Evolutionary conservation across 2,888 invertebrate species (phyloP), one percentile per base, ranked within the genome.

Genomic region (Agrypnus murinus): DNA sequence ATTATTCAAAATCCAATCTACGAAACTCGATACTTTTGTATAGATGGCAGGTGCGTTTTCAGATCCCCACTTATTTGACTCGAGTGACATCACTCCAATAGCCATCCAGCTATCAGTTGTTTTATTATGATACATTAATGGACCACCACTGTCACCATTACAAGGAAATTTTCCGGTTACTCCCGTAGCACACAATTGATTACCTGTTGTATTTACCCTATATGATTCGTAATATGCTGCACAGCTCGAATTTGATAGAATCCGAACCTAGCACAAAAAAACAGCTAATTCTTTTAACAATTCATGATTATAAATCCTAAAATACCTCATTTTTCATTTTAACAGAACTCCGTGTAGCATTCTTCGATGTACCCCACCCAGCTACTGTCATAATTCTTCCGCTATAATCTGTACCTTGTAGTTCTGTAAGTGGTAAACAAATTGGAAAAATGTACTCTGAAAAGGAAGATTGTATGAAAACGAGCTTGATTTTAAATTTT

Each of bases 91-190:
- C 5, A 25, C 2, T 3, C 25, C 25, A 25, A 25, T 25, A 25
- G 5, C 25, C 2, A 3, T 3, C 25, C 25, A 25, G 7, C 81
- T 78, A 53, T 86, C 85, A 5, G 3, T 2, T 25, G 25, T 25
- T 25, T 5, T 25, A 5, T 25, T 2, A 25, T 3, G 25, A 8
- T 73, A 75, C 82, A 90, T 89, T 0, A 91, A 82, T 0, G 91
- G 90, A 0, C 91, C 91, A 9, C 91, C 91, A 57, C 90, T 90
- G 78, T 92, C 91, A 5, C 90, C 90, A n/a, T 86, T 82, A 74
- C 91, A 91, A 0, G 91, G 89, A 80, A 91, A 91, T 48, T 86
- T 84, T 0, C 87, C 84, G 75, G 81, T 81, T 75, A 83, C 82
- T 1, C 91, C 91, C 1, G 90, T 91, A 1, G 90, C 90, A 79